Percentiles rank a stretch among this genome's conserved stretches.
Conservation (phyloP, 2,113 vertebrate genomes). For the Pyxicephalus adspersus region DNA sequence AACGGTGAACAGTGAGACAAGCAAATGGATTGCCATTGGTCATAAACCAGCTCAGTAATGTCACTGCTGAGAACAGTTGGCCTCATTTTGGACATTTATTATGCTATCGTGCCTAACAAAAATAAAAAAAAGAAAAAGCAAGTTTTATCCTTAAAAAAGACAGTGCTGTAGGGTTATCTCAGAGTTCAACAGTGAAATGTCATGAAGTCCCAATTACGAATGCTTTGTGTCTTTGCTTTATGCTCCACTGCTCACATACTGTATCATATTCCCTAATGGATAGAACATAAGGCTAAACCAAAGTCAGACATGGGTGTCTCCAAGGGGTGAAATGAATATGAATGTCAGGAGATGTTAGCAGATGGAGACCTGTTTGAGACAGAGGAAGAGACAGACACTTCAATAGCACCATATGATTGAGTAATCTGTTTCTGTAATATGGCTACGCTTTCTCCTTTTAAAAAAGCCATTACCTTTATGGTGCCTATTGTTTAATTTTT, state of each 20-base stretch:
- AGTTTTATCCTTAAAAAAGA: not conserved
- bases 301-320: constrained; percentile 37
- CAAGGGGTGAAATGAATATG: constrained; percentile 41
- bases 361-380: constrained; percentile 25
- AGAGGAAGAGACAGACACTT: not conserved
- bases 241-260: constrained; percentile 32
- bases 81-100: too few species aligned
- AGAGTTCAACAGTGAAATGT: constrained; percentile 36
- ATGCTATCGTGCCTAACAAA: too few species aligned
- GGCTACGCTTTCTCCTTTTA: not conserved
- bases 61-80: too few species aligned
- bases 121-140: too few species aligned
- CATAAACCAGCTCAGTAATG: too few species aligned
- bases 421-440: not conserved
- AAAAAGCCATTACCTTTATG: not conserved
- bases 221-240: constrained; percentile 22
- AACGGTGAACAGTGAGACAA: too few species aligned
- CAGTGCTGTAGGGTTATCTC: not conserved
- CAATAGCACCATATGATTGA: constrained; percentile 1
- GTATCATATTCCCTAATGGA: constrained; percentile 47
- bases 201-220: constrained; percentile 19
- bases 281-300: constrained; percentile 24
- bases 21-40: too few species aligned
- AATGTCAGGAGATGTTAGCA: constrained; percentile 29
- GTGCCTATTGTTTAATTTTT: too few species aligned